Evolutionary conservation across 2,797 vertebrate genomes (phyloP).

Genomic region (Leontocebus nigricollis): DNA sequence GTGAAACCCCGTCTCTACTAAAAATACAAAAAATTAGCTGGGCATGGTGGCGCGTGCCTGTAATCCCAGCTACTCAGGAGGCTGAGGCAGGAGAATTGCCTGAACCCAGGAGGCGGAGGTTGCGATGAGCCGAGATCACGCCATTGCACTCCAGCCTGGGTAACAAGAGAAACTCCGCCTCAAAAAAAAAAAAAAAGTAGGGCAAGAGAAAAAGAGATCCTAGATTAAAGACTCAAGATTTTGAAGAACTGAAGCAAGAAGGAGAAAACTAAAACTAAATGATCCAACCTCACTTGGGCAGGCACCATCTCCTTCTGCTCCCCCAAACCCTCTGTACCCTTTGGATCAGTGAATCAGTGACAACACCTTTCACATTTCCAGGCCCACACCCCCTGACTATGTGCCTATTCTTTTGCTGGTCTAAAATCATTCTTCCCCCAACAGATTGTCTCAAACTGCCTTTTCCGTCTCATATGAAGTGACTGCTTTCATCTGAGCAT

Average conservation of each 20-base stretch:
- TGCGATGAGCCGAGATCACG: no score
- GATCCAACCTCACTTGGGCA: neutral
- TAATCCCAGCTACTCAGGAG: no score
- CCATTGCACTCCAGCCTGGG: no score
- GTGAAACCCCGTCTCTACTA: no score
- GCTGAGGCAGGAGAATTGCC: no score
- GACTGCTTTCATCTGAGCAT: conserved; percentile 40
- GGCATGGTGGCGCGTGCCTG: no score
- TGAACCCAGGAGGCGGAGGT: no score
- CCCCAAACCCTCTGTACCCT: neutral
- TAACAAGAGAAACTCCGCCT: no score
- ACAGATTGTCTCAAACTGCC: conserved; percentile 7
- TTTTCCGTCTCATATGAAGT: conserved; percentile 27
- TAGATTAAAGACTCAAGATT: neutral
- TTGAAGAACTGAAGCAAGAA: neutral
- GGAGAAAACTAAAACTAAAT: neutral
- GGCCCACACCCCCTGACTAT: neutral
- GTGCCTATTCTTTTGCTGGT: neutral
- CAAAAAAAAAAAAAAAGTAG: neutral
- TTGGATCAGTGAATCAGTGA: neutral
- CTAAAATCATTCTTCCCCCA: neutral
- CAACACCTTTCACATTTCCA: neutral
- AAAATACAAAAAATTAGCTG: no score
- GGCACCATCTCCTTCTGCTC: neutral
- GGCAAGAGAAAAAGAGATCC: neutral